A percentile compares a stretch with the other conserved stretches of the same genome.
Conservation (phyloP, 2,797 vertebrate genomes). For the Microcaecilia unicolor region DNA sequence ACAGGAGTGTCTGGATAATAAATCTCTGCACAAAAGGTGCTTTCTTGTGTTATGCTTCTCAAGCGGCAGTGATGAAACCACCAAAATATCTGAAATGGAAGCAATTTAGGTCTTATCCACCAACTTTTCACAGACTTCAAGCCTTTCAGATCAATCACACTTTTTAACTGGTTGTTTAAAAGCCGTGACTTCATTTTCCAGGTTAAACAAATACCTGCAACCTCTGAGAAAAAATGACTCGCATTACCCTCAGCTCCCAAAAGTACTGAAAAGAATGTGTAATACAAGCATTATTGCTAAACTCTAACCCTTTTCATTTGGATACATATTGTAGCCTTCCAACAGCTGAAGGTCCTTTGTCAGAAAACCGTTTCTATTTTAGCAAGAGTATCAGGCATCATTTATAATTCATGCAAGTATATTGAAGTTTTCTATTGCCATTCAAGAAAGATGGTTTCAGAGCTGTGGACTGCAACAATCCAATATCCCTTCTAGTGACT, state of each 20-base stretch:
- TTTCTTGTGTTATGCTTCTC: conserved; percentile 35
- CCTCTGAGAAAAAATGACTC: conserved; percentile 19
- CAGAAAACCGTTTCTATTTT: conserved; percentile 46
- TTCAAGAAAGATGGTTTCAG: conserved; percentile 43
- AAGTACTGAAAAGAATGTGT: conserved; percentile 19
- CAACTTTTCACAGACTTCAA: conserved; percentile 41
- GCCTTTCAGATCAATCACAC: conserved; percentile 69
- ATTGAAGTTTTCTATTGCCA: conserved; percentile 59
- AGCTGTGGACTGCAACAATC: conserved; percentile 58
- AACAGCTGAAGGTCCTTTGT: conserved; percentile 43
- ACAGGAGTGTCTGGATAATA: conserved; percentile 32
- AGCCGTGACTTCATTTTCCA: conserved; percentile 43
- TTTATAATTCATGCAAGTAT: conserved; percentile 79
- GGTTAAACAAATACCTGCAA: conserved; percentile 36
- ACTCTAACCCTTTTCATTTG: conserved; percentile 20
- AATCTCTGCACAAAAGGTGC: conserved; percentile 30
- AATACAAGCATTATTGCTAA: conserved; percentile 16
- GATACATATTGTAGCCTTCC: conserved; percentile 33
- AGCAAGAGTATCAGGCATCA: conserved; percentile 46
- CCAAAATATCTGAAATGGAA: conserved; percentile 67
- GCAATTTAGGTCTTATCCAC: conserved; percentile 57
- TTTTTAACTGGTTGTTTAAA: conserved; percentile 61
- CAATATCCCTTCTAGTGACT: conserved; percentile 59
- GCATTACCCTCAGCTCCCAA: conserved; percentile 3
- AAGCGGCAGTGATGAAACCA: conserved; percentile 61